Evolutionary conservation across 2,113 vertebrate species (phyloP), one percentile per base, ranked within the genome.

Genomic region (Clupea harengus): DNA sequence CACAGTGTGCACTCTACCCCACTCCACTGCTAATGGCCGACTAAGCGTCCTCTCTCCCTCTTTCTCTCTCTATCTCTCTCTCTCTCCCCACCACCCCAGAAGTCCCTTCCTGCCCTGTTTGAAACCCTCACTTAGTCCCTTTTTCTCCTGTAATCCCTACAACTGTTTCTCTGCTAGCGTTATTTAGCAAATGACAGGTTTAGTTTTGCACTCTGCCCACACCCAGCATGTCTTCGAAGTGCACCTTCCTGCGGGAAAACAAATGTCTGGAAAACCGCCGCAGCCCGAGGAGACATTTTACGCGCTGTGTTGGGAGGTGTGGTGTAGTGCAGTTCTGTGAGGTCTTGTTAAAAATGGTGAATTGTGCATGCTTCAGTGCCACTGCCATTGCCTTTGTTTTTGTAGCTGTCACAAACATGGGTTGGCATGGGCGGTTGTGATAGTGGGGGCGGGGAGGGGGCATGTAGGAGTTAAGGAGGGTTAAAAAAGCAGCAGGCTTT

Each of bases 131-230:
- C 91, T 93, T 94, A 91, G 88, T 89, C 67, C 83, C 89, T 87
- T 88, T 88, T 91, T 89, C 87, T 91, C 91, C 87, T 82, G 4
- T 90, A 91, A 92, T 93, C 83, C 87, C 84, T 20, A 50, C 82
- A 85, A 88, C 89, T 86, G 86, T 90, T 87, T 86, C 90, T 87
- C 87, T 88, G 90, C 72, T 78, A 84, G 84, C 84, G 47, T 78
- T 47, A 81, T 88, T 91, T 85, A 82, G 85, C 86, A 94, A 94
- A 95, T 94, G 87, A 94, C 91, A 94, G 91, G 91, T 90, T 87
- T 32, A 45, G 52, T 64, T 25, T 78, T 78, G 72, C 72, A 78
- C 45, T 81, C 84, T 87, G 86, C 64, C 85, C 86, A 87, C 84
- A 87, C 57, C 54, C 60, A 82, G 72, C 2, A 50, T 45, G 81